Conservation (phyloP, 2,888 invertebrate species). For the Trachelus troglodyta region DNA sequence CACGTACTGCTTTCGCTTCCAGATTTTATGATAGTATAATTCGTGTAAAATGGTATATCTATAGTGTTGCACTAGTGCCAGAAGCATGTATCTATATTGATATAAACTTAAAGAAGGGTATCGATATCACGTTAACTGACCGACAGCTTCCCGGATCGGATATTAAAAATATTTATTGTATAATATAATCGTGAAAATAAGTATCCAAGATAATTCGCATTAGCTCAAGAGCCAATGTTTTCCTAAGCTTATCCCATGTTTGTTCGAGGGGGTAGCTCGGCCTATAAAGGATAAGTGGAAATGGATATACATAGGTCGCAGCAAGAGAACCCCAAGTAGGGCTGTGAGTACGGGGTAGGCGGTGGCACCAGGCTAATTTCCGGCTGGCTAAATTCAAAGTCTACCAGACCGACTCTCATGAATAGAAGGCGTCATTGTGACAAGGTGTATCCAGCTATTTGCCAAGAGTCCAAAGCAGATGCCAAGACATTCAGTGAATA, state of each 20-base stretch:
- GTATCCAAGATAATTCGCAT: background rate
- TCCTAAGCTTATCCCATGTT: background rate
- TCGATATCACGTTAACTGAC: background rate
- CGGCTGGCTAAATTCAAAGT: background rate
- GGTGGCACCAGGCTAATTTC: background rate
- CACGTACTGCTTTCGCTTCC: background rate
- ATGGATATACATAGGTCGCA: no score
- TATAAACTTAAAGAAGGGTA: background rate
- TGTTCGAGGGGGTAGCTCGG: background rate
- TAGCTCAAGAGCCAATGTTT: background rate
- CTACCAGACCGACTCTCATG: background rate
- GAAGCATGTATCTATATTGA: background rate
- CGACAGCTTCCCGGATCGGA: background rate
- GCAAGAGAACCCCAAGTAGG: background rate
- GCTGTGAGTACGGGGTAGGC: background rate
- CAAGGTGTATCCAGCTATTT: background rate
- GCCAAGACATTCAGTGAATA: background rate
- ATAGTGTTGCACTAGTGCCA: background rate
- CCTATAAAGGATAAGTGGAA: background rate
- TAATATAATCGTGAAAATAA: background rate
- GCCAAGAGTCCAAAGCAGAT: background rate
- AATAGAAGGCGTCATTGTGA: background rate
- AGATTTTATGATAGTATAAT: background rate
- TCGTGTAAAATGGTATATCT: background rate
- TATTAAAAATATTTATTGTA: background rate